These are phyloP conservation scores for Salvelinus sp. DNA, from an alignment of 2,113 vertebrate genomes.

Conservation along the genomic window DNA sequence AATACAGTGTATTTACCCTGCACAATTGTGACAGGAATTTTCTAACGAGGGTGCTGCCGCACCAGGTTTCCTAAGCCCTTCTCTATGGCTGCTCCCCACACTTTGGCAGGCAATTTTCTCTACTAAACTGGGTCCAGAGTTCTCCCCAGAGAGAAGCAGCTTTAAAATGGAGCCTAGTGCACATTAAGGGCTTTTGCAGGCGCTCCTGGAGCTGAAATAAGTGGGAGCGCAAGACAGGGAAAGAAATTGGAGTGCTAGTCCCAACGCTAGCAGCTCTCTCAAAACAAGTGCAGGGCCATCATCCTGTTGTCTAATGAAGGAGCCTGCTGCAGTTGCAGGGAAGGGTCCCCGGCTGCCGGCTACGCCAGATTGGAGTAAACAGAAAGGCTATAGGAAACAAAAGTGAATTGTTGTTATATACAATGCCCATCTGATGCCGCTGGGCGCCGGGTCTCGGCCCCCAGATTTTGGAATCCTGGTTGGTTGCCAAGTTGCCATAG, in stretches of 20 bases:
- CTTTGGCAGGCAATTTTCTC: conserved; percentile 26
- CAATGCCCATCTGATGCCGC: neutral
- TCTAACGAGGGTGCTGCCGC: too few relatives aligned
- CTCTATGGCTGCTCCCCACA: conserved; percentile 17
- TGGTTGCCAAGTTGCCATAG: neutral
- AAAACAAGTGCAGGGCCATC: conserved; percentile 45
- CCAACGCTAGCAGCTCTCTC: conserved; percentile 34
- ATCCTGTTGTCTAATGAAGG: conserved; percentile 41
- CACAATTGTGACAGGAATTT: too few relatives aligned
- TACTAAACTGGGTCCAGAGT: conserved; percentile 44
- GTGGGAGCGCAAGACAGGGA: conserved; percentile 19
- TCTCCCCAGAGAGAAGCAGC: conserved; percentile 42
- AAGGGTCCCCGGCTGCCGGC: neutral
- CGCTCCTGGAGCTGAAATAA: conserved; percentile 48
- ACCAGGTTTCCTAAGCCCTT: too few relatives aligned
- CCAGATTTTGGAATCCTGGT: too few relatives aligned
- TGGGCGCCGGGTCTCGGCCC: neutral
- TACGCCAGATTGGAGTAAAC: neutral
- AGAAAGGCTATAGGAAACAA: neutral
- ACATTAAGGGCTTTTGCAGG: conserved; percentile 58
- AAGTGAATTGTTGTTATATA: neutral
- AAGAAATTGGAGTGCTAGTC: conserved; percentile 54
- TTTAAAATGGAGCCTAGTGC: conserved; percentile 54
- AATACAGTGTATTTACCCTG: too few relatives aligned
- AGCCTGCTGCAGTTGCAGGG: neutral